These are phyloP conservation scores for Pavo muticus DNA, from an alignment of 2,113 vertebrate genomes.

Conservation along the genomic window DNA sequence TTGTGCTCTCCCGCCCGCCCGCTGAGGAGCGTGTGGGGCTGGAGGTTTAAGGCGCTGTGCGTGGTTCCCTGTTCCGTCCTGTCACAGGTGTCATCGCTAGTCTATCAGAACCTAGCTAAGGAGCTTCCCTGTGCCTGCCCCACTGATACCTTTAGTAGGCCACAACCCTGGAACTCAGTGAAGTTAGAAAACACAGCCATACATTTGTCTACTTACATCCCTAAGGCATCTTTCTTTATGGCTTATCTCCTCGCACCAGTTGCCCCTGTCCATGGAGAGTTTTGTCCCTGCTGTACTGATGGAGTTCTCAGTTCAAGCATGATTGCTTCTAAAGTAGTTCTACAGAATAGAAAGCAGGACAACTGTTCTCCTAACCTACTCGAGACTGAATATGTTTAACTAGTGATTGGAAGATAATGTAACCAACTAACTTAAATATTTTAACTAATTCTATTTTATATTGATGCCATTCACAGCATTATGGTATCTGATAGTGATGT, in stretches of 20 bases:
- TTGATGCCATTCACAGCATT: too few species aligned
- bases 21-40: too few species aligned
- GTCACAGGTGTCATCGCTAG: too few species aligned
- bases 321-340: not conserved
- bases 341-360: not conserved
- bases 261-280: not conserved
- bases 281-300: too few species aligned
- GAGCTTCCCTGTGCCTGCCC: rapidly evolving
- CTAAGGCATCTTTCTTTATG: not conserved
- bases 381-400: not conserved
- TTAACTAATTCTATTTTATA: not conserved
- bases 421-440: rapidly evolving
- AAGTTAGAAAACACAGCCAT: rapidly evolving
- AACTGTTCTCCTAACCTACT: rapidly evolving
- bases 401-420: not conserved
- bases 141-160: rapidly evolving
- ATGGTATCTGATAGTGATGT: not conserved
- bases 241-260: not conserved
- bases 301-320: rapidly evolving
- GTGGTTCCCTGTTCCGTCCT: too few species aligned
- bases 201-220: rapidly evolving
- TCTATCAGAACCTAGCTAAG: rapidly evolving
- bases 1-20: too few species aligned
- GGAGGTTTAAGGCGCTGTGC: too few species aligned
- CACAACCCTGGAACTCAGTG: rapidly evolving